Evolutionary conservation across 2,797 vertebrate genomes (phyloP), one percentile per base, ranked within the genome.

Genomic region (Fistularia commersonii): DNA sequence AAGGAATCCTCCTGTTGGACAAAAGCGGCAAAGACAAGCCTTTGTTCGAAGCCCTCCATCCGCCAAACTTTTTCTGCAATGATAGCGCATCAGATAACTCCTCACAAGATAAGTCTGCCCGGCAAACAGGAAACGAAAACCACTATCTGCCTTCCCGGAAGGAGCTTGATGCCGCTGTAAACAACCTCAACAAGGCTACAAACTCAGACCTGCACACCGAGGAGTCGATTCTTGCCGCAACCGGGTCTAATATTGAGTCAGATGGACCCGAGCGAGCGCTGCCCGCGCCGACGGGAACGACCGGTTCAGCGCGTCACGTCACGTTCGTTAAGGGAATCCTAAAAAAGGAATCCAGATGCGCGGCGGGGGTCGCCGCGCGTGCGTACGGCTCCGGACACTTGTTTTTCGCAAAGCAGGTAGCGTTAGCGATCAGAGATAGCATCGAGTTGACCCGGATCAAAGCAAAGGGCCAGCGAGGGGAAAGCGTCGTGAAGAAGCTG

Each of bases 241-340:
- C 66, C 45, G 61, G 69, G 74, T 74, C 82, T 1, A 80, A 82
- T 32, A 55, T 77, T 56, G 54, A 64, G 0, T 61, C 71, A 51
- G 61, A 72, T 6, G 3, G 31, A 9, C 51, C 13, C 0, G 67
- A 69, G 43, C 60, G 59, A 36, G 57, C 77, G 77, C 36, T 63
- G 11, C 66, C 52, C 5, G 6, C 35, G 51, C 75, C 85, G 68
- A 41, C 41, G 4, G n/a, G 48, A 34, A 48, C 69, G 23, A 35
- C 74, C 32, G 41, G 66, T 14, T 74, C 77, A 12, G 55, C 71
- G 12, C 69, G 64, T 73, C 80, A 86, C 51, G 83, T 79, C 72
- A 76, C 58, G 44, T 76, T 91, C 34, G 54, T 92, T 15, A 93
- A 91, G 84, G 93, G 94, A 55, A 95, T 97, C 71, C 91, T 99